Percentiles rank a stretch among this genome's conserved stretches.
Evolutionary conservation across 2,113 vertebrate genomes (phyloP).

Genomic region (Nicator chloris): DNA sequence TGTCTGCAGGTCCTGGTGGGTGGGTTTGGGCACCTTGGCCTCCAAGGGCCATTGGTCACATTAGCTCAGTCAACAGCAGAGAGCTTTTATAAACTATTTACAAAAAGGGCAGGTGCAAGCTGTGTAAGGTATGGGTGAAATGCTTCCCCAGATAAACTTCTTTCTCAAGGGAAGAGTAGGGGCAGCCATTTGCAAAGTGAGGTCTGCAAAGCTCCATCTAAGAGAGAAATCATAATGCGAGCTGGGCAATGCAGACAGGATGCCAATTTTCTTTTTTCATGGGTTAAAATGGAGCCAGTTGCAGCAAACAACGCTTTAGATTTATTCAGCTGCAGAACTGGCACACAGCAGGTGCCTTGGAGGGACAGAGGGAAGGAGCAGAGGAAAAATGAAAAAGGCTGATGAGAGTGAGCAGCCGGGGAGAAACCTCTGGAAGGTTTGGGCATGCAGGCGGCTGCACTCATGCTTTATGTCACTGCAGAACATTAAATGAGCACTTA

Average conservation of each 20-base stretch:
- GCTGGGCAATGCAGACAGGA: background rate
- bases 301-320: background rate
- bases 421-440: conserved; percentile 60
- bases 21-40: background rate
- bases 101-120: background rate
- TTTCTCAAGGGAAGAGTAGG: background rate
- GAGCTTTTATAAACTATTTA: background rate
- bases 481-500: conserved; percentile 66
- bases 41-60: accelerated
- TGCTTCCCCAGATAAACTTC: background rate
- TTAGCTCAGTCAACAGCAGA: background rate
- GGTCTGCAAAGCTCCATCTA: background rate
- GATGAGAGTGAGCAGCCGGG: conserved; percentile 26
- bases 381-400: conserved; percentile 40
- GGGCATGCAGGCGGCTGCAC: conserved; percentile 14
- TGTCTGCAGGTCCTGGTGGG: background rate
- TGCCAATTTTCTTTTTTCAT: background rate
- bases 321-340: conserved; percentile 44
- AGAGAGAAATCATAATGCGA: background rate
- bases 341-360: conserved; percentile 31
- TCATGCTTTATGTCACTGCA: conserved; percentile 65
- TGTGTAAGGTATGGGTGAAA: background rate
- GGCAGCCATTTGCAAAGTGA: background rate
- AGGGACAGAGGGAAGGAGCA: conserved; percentile 29
- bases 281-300: conserved; percentile 17